Percentiles rank a stretch among this genome's conserved stretches.
Evolutionary conservation across 2,113 vertebrate species (phyloP).

Genomic region (Nanger granti): DNA sequence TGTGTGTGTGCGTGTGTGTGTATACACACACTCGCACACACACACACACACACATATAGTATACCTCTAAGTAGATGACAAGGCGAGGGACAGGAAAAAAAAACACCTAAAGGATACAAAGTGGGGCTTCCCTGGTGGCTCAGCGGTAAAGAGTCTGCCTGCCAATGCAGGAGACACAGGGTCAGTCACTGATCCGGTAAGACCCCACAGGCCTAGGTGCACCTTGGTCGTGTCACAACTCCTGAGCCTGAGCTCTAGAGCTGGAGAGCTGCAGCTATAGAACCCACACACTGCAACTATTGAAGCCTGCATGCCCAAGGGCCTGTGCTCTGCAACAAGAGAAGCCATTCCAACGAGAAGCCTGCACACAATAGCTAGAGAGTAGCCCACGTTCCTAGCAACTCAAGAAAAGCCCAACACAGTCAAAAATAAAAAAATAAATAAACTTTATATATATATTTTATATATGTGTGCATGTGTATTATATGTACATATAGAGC

Average conservation of each 20-base stretch:
- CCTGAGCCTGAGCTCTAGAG: not conserved
- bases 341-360: not conserved
- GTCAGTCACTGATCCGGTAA: not conserved
- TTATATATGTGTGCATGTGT: no score
- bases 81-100: not conserved
- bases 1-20: not conserved
- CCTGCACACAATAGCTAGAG: not conserved
- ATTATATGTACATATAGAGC: not conserved
- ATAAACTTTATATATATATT: not conserved
- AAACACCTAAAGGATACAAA: not conserved
- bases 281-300: accelerated
- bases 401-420: not conserved
- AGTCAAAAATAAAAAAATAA: not conserved
- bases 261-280: not conserved
- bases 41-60: not conserved
- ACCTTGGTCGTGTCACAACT: not conserved
- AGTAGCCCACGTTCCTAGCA: not conserved
- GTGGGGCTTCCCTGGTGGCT: not conserved
- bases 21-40: not conserved
- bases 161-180: not conserved
- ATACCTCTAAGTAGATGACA: not conserved
- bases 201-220: not conserved
- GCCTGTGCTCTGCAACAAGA: not conserved
- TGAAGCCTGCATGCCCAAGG: not conserved
- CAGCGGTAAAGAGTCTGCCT: not conserved